Evolutionary conservation across 2,888 invertebrate species (phyloP), one percentile per base, ranked within the genome.

Genomic region (Syrista parreyssii): DNA sequence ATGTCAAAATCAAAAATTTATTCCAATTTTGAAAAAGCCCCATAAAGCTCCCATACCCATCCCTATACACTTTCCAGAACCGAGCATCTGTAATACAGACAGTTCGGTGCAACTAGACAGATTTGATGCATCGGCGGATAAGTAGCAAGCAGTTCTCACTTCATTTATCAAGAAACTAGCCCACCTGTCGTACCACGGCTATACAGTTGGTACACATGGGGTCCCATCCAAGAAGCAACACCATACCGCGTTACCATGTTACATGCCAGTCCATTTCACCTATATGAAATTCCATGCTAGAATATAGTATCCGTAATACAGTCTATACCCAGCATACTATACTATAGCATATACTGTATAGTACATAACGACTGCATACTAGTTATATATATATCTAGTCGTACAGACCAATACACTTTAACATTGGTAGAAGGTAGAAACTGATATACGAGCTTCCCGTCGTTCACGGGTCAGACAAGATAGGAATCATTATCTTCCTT

Each of bases 61-160:
- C 55, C 9, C 40, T 40, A 9, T 55, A 23, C 2, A 2, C 55
- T 23, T 23, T 55, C 9, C 23, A 55, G 55, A 9, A 23, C 23
- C 9, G 23, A 55, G 55, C 55, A 55, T 23, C 55, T 55, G 9
- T 33, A 71, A 71, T 33, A 33, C 71, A 33, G 33, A 71, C 71
- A 33, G 71, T 34, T 55, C 40, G 79, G 79, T 82, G 83, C 82
- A 79, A 23, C 80, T 81, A 32, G 85, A 86, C 83, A 86, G 85
- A 86, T 88, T 87, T 88, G 88, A 88, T 87, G 84, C 86, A 87
- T 87, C 84, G 86, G 79, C 81, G 84, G 86, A 86, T 88, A 86
- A 87, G 88, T 86, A 87, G 86, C 84, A 82, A 82, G 81, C 84
- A 86, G 84, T 86, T 88, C 88, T 86, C 86, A 84, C 85, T 87